A percentile compares a stretch with the other conserved stretches of the same genome.
These are phyloP conservation scores for Lepidurus arcticus DNA, from an alignment of 1,140 invertebrate species.

Conservation along the genomic window DNA sequence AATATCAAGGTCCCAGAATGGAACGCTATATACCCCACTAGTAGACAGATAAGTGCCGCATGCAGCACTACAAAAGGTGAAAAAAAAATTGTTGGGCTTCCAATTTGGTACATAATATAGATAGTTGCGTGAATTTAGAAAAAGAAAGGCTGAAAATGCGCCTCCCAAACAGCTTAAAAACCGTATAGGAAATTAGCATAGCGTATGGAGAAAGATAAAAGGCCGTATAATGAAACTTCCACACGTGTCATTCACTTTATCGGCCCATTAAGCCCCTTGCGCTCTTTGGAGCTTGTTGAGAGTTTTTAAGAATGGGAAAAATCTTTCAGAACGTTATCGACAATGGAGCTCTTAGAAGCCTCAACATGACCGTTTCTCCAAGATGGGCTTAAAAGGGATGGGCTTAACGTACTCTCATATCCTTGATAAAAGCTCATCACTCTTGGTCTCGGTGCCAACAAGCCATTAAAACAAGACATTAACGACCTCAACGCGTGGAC, in stretches of 20 bases:
- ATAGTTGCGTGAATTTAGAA: not conserved
- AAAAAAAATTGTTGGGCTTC: not conserved
- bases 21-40: no score
- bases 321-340: not conserved
- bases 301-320: conserved; percentile 7
- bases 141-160: not conserved
- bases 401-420: not conserved
- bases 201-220: no score
- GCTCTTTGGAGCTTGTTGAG: not conserved
- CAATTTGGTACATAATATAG: no score
- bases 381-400: not conserved
- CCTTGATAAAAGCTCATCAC: conserved; percentile 10
- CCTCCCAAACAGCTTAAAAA: no score
- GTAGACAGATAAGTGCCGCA: not conserved
- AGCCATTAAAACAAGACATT: not conserved
- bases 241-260: no score
- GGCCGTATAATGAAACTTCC: no score
- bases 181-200: not conserved
- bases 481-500: not conserved
- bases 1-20: not conserved
- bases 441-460: not conserved
- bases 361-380: no score
- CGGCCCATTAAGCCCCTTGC: no score
- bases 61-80: not conserved
- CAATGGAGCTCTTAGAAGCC: no score